Percentiles rank a stretch among this genome's conserved stretches.
Evolutionary conservation across 2,113 vertebrate species (phyloP).

Genomic region (Caloenas nicobarica): DNA sequence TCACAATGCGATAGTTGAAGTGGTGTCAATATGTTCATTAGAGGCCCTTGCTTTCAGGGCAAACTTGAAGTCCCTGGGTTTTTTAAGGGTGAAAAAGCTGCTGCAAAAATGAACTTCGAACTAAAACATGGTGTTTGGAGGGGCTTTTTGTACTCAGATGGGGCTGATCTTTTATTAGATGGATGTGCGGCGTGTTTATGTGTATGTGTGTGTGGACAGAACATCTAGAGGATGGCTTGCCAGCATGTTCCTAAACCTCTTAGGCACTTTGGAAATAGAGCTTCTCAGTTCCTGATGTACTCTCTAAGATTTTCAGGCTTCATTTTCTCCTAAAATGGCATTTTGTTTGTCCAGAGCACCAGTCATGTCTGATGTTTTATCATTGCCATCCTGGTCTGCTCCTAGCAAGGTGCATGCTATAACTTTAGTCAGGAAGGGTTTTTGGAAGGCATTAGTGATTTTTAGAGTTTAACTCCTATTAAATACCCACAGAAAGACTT

Average conservation of each 20-base stretch:
- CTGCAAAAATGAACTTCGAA: neutral
- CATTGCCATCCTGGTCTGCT: neutral
- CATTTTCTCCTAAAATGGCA: neutral
- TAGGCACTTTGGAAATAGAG: neutral
- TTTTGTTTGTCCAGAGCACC: neutral
- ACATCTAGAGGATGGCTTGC: neutral
- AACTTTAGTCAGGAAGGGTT: neutral
- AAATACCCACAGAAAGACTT: neutral
- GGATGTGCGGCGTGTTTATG: neutral
- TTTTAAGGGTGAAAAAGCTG: constrained; percentile 14
- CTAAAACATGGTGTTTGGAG: neutral
- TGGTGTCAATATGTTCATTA: constrained; percentile 46
- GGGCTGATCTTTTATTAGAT: neutral
- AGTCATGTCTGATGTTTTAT: neutral
- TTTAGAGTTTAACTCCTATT: neutral
- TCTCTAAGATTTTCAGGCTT: neutral
- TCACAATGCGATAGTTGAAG: constrained; percentile 3
- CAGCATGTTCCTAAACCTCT: neutral
- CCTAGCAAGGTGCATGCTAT: neutral
- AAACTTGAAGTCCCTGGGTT: neutral
- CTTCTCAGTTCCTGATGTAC: neutral
- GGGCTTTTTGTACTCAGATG: neutral
- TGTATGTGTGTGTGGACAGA: neutral
- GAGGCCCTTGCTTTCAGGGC: constrained; percentile 11
- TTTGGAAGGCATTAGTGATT: neutral